Percentiles rank a stretch among this genome's conserved stretches.
Evolutionary conservation across 2,797 vertebrate species (phyloP).

Genomic region (Halcyon leucocephala): DNA sequence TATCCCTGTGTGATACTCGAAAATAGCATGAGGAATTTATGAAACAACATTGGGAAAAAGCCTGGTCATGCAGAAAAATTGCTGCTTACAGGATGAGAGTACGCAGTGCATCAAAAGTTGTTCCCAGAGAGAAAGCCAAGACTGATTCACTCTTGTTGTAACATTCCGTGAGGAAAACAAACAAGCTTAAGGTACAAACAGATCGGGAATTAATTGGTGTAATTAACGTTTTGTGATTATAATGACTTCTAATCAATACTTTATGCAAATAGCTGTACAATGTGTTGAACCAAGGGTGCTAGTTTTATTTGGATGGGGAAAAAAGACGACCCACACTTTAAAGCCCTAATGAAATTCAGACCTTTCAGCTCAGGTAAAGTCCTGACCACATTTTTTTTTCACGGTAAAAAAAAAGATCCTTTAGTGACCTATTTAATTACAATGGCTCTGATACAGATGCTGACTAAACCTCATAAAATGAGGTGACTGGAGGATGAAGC

Average conservation of each 20-base stretch:
- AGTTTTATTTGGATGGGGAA: conserved; percentile 84
- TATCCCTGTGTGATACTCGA: neutral
- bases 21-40: neutral
- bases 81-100: neutral
- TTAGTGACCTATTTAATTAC: conserved; percentile 65
- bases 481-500: neutral
- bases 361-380: conserved; percentile 80
- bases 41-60: neutral
- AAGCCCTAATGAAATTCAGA: conserved; percentile 84
- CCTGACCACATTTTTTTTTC: conserved; percentile 74
- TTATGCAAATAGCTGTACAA: conserved; percentile 93
- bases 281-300: conserved; percentile 86
- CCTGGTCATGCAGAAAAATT: neutral
- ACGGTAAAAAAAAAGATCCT: conserved; percentile 67
- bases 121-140: conserved; percentile 81
- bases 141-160: conserved; percentile 88
- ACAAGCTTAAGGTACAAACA: conserved; percentile 89
- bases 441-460: conserved; percentile 30
- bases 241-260: conserved; percentile 95
- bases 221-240: conserved; percentile 98
- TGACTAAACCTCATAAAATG: conserved; percentile 38
- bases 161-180: conserved; percentile 90
- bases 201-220: conserved; percentile 98
- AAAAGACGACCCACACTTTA: conserved; percentile 66
- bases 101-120: neutral